These are phyloP conservation scores for Andrena fulva DNA, from an alignment of 2,888 invertebrate genomes.

Conservation along the genomic window DNA sequence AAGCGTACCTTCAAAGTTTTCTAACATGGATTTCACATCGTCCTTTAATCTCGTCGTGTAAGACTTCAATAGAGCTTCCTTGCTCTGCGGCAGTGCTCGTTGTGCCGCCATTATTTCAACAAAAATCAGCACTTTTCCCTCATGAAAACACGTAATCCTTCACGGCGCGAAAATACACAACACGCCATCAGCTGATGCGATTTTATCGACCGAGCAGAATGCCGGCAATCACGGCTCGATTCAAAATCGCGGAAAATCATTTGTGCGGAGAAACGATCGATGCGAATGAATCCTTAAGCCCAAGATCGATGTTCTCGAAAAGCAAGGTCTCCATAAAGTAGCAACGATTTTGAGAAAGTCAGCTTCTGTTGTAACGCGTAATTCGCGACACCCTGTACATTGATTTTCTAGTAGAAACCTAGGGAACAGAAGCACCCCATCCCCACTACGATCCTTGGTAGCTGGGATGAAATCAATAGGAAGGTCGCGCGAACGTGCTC, in stretches of 20 bases:
- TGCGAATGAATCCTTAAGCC: background rate
- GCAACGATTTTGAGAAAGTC: background rate
- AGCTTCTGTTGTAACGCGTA: background rate
- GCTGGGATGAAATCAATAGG: slow-evolving; percentile 80
- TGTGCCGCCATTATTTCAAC: slow-evolving; percentile 82
- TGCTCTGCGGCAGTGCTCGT: slow-evolving; percentile 94
- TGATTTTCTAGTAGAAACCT: slow-evolving; percentile 51
- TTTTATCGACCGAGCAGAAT: slow-evolving; percentile 39
- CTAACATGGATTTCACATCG: slow-evolving; percentile 98
- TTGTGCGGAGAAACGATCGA: background rate
- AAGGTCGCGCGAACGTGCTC: slow-evolving; percentile 74
- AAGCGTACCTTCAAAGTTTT: slow-evolving; percentile 96
- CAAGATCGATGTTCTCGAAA: too few relatives aligned
- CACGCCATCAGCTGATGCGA: slow-evolving; percentile 16
- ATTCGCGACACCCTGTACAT: slow-evolving; percentile 38
- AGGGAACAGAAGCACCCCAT: slow-evolving; percentile 55
- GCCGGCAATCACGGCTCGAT: background rate
- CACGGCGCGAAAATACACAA: slow-evolving; percentile 9
- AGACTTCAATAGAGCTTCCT: slow-evolving; percentile 97
- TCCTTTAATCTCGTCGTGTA: slow-evolving; percentile 97
- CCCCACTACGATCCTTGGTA: slow-evolving; percentile 72
- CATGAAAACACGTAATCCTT: background rate
- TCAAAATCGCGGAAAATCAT: background rate
- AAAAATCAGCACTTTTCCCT: background rate
- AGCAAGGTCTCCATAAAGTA: too few relatives aligned